Evolutionary conservation across 1,140 invertebrate genomes (phyloP).

Genomic region (Zaprionus davidi): DNA sequence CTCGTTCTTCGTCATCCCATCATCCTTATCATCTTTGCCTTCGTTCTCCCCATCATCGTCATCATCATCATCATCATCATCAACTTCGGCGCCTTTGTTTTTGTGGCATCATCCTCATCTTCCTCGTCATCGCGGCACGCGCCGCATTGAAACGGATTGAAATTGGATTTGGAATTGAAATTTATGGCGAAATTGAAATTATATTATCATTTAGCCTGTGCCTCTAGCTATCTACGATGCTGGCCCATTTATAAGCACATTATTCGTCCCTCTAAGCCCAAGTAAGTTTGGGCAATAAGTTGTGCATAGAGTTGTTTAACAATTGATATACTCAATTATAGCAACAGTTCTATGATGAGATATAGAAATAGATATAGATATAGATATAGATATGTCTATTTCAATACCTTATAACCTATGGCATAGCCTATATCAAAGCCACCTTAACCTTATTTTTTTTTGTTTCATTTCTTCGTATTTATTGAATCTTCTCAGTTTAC

Average conservation of each 20-base stretch:
- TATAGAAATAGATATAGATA: too few species aligned
- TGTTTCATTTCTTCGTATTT: too few species aligned
- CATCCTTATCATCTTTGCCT: constrained; percentile 5
- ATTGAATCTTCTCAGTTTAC: too few species aligned
- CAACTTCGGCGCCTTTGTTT: constrained; percentile 25
- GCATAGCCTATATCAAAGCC: too few species aligned
- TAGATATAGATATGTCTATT: too few species aligned
- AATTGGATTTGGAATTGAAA: constrained; percentile 32
- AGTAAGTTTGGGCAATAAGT: background rate
- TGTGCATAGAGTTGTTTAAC: background rate
- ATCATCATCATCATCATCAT: constrained; percentile 4
- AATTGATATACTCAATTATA: background rate
- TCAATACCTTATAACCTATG: too few species aligned
- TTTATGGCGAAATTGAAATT: constrained; percentile 35
- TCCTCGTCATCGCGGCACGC: constrained; percentile 12
- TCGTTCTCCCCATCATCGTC: background rate
- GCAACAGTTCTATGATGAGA: background rate
- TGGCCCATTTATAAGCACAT: constrained; percentile 6
- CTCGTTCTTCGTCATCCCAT: constrained; percentile 3
- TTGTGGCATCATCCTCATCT: constrained; percentile 21
- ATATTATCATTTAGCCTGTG: constrained; percentile 7
- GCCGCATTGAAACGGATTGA: constrained; percentile 27
- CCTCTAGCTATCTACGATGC: background rate
- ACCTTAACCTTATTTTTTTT: too few species aligned
- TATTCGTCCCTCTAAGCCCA: background rate